phyloP scores from a whole-genome alignment of 2,888 invertebrate genomes.

The Dermolepida albohirtum region DNA sequence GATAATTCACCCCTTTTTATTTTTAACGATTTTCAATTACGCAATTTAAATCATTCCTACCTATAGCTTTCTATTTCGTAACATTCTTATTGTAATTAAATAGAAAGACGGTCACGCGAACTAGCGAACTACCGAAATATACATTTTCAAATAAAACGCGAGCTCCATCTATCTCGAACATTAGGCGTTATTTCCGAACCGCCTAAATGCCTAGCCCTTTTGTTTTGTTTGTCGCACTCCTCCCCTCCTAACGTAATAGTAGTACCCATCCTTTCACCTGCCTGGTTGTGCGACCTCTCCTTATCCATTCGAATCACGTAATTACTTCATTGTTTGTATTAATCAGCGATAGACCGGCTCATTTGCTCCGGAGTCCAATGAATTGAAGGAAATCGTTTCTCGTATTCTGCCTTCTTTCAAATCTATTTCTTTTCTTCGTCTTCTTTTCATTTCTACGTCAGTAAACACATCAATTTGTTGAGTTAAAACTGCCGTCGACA shows the following conservation, averaged over 20 bases:
- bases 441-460: no score
- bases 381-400: slow-evolving; percentile 1
- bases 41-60: background rate
- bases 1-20: background rate
- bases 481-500: no score
- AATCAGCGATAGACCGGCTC: slow-evolving; percentile 28
- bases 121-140: slow-evolving; percentile 8
- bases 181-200: no score
- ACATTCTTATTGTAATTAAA: background rate
- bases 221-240: slow-evolving; percentile 11
- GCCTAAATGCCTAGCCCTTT: background rate
- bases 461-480: no score
- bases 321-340: slow-evolving; percentile 34
- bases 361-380: slow-evolving; percentile 18
- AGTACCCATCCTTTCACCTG: slow-evolving; percentile 21
- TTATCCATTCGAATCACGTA: slow-evolving; percentile 24
- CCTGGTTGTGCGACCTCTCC: background rate
- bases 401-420: no score
- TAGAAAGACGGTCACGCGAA: background rate
- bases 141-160: background rate
- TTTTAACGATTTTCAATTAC: slow-evolving; percentile 1
- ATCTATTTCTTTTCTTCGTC: no score
- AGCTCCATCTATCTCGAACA: slow-evolving; percentile 2
- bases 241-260: background rate
- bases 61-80: slow-evolving; percentile 3